Evolutionary conservation across 1,140 invertebrate genomes (phyloP), one percentile per base, ranked within the genome.

Genomic region (Rhyacophila brunnea): DNA sequence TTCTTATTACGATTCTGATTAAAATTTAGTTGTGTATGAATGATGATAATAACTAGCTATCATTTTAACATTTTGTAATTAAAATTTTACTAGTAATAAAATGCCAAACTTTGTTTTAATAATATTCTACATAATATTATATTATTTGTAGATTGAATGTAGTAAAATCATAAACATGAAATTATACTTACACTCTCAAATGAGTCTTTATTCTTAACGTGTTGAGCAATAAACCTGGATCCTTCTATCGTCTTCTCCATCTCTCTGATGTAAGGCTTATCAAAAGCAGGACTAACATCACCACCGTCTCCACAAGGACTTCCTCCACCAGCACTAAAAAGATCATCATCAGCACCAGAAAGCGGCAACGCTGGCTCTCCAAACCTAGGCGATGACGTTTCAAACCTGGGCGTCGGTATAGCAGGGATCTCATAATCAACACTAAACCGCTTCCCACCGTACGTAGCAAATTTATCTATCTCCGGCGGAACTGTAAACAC

Each of bases 161-260:
- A n/a, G n/a, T n/a, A n/a, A n/a, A n/a, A n/a, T n/a, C n/a, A n/a
- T n/a, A n/a, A n/a, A n/a, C n/a, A n/a, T n/a, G n/a, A n/a, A n/a
- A 15, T n/a, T 6, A 13, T 67, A 89, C 90, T 91, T 80, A 95
- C 93, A 75, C 87, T 92, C 74, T 93, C 91, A 72, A 95, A 95
- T 72, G 91, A 91, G 78, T 95, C 92, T 75, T 94, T 93, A 78
- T 96, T 95, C 77, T 87, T 91, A 70, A 93, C 91, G 74, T 95
- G 92, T 77, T 95, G 93, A 71, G 93, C 93, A 78, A 95, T 94
- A 76, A 95, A 96, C 72, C 89, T 87, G 42, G 92, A 90, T 64
- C 92, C 91, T 72, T 91, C 87, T 71, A 94, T 87, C 66, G 92
- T 92, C 71, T 92, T 91, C 75, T 93, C 91, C 83, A 91, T 87